Evolutionary conservation across 2,888 invertebrate species (phyloP).

Genomic region (Chouioia cunea): DNA sequence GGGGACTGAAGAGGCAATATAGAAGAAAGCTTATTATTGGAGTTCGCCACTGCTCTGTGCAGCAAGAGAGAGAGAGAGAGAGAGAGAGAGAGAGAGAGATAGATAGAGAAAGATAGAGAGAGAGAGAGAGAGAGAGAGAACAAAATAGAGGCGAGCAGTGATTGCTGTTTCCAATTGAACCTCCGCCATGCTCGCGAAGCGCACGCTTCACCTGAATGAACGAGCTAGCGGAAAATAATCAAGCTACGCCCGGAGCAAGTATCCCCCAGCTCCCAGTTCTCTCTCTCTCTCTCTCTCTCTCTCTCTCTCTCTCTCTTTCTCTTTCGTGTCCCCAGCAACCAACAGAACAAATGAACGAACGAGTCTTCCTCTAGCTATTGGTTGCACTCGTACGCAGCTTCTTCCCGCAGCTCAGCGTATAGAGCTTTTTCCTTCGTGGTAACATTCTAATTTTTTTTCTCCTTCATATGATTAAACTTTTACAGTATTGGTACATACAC

Average conservation of each 20-base stretch:
- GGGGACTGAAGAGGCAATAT: slow-evolving; percentile 67
- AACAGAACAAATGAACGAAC: slow-evolving; percentile 34
- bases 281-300: slow-evolving; percentile 49
- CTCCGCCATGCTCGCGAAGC: slow-evolving; percentile 58
- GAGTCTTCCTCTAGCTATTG: slow-evolving; percentile 21
- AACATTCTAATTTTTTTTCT: no score
- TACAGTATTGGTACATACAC: no score
- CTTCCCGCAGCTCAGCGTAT: no score
- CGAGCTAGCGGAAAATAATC: slow-evolving; percentile 69
- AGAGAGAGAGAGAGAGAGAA: slow-evolving; percentile 58
- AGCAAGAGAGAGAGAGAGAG: slow-evolving; percentile 18
- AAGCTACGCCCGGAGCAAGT: slow-evolving; percentile 67
- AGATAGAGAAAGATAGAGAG: slow-evolving; percentile 64
- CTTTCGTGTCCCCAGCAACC: slow-evolving; percentile 33
- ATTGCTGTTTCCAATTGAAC: slow-evolving; percentile 70
- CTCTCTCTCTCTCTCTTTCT: slow-evolving; percentile 37
- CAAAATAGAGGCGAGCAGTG: slow-evolving; percentile 69
- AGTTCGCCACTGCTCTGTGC: slow-evolving; percentile 61
- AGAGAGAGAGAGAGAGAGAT: slow-evolving; percentile 63
- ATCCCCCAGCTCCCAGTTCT: slow-evolving; percentile 50
- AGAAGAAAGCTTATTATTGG: slow-evolving; percentile 69
- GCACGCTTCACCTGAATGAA: slow-evolving; percentile 68
- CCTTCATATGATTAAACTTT: no score
- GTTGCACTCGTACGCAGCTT: slow-evolving; percentile 1
- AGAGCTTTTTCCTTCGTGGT: no score